Evolutionary conservation across 2,888 invertebrate species (phyloP).

Genomic region (Euplagia quadripunctaria): DNA sequence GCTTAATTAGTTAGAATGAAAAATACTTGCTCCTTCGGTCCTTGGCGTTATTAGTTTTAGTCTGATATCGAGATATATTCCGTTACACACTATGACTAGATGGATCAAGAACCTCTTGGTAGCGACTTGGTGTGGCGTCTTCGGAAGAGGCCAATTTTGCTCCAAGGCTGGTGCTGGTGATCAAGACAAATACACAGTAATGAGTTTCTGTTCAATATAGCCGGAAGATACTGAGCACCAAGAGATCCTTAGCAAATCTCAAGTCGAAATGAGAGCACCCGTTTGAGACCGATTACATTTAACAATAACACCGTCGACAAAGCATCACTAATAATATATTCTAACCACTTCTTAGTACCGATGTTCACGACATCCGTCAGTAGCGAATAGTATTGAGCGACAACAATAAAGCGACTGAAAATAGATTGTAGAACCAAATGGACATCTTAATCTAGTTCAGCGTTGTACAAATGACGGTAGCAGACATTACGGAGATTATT

Average conservation of each 20-base stretch:
- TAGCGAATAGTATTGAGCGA: conserved; percentile 43
- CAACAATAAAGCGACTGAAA: conserved; percentile 48
- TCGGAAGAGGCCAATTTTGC: background rate
- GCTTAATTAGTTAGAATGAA: background rate
- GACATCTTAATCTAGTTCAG: conserved; percentile 44
- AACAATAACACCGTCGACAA: conserved; percentile 8
- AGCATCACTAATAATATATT: conserved; percentile 18
- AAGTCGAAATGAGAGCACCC: conserved; percentile 8
- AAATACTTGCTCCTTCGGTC: background rate
- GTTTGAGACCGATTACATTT: background rate
- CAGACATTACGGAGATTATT: conserved; percentile 9
- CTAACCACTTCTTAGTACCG: conserved; percentile 5
- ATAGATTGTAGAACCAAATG: conserved; percentile 39
- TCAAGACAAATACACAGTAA: background rate
- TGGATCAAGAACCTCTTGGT: background rate
- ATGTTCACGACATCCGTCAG: conserved; percentile 32
- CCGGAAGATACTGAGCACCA: background rate
- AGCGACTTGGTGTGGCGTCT: background rate
- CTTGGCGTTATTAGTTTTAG: no score
- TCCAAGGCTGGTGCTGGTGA: background rate
- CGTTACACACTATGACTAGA: no score
- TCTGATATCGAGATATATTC: no score
- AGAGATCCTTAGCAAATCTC: background rate
- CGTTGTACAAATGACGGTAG: background rate
- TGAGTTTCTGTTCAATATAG: background rate